Conservation (phyloP, 2,113 vertebrate genomes). For the Microcebus lehilahytsara region DNA sequence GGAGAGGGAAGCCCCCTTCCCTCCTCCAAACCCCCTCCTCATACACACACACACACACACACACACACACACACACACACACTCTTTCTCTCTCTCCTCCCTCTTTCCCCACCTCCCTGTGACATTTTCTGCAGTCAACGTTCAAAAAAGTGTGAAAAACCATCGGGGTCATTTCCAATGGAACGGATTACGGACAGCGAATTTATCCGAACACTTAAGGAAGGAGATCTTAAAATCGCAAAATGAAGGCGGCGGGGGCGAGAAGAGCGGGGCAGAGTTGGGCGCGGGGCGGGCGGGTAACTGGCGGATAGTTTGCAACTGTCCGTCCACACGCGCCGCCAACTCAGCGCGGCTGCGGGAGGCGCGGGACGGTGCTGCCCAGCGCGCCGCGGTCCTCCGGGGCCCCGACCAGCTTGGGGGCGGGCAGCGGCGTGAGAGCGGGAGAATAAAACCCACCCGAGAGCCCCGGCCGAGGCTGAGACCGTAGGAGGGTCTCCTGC, state of each 20-base stretch:
- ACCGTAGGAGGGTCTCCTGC: not conserved
- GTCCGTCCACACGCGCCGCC: not conserved
- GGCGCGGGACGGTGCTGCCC: not conserved
- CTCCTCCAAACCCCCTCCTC: not conserved
- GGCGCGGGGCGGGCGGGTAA: not conserved
- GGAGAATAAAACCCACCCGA: not conserved
- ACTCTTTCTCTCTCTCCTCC: not conserved
- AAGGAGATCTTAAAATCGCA: not conserved
- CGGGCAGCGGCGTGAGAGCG: not conserved
- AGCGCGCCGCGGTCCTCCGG: fast-evolving
- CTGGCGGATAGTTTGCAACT: conserved; percentile 15
- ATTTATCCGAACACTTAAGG: not conserved
- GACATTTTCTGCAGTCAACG: not conserved
- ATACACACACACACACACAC: not conserved
- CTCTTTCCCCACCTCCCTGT: not conserved
- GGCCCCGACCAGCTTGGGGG: not conserved
- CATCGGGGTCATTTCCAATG: not conserved
- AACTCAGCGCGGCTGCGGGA: not conserved
- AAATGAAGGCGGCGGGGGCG: not conserved
- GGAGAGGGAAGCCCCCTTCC: conserved; percentile 42
- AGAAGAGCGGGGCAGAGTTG: not conserved
- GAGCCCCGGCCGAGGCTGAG: fast-evolving
- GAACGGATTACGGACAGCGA: not conserved
- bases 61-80: not conserved
- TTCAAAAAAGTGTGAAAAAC: conserved; percentile 41